These are phyloP conservation scores for Octomys mimax DNA, from an alignment of 2,797 vertebrate genomes.

Conservation along the genomic window DNA sequence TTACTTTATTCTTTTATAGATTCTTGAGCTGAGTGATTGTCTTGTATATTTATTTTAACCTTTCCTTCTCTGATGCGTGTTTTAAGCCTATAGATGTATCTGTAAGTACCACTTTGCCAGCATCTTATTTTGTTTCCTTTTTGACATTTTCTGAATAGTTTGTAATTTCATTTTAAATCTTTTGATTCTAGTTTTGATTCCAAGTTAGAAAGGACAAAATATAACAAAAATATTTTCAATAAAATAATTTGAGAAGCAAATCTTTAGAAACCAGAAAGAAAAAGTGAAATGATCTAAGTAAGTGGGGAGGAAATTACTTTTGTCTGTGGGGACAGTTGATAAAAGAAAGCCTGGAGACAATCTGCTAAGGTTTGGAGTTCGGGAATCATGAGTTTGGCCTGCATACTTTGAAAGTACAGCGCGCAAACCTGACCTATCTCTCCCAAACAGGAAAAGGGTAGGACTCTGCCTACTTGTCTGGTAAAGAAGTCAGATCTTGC, in stretches of 20 bases:
- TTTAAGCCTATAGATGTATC: background rate
- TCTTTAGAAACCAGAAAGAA: conserved; percentile 11
- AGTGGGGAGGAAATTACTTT: background rate
- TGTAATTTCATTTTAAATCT: conserved; percentile 4
- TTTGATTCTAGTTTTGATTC: conserved; percentile 37
- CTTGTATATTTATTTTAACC: conserved; percentile 6
- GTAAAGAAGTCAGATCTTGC: background rate
- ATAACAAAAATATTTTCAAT: conserved; percentile 51
- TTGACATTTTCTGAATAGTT: conserved; percentile 12
- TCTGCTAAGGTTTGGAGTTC: background rate
- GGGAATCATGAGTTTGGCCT: background rate
- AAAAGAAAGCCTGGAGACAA: background rate
- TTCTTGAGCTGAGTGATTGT: conserved; percentile 23
- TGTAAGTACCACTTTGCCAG: background rate
- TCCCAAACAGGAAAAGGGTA: background rate
- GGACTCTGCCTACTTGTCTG: background rate
- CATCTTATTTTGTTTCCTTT: conserved; percentile 39
- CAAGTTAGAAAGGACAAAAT: conserved; percentile 40
- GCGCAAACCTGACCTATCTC: background rate
- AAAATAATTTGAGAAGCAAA: conserved; percentile 10
- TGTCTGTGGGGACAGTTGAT: background rate
- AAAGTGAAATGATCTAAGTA: background rate
- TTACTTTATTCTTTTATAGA: conserved; percentile 30
- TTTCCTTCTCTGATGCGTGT: background rate
- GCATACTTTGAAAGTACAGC: background rate